Conservation (phyloP, 2,797 vertebrate species). For the Rhinichthys osculus region DNA sequence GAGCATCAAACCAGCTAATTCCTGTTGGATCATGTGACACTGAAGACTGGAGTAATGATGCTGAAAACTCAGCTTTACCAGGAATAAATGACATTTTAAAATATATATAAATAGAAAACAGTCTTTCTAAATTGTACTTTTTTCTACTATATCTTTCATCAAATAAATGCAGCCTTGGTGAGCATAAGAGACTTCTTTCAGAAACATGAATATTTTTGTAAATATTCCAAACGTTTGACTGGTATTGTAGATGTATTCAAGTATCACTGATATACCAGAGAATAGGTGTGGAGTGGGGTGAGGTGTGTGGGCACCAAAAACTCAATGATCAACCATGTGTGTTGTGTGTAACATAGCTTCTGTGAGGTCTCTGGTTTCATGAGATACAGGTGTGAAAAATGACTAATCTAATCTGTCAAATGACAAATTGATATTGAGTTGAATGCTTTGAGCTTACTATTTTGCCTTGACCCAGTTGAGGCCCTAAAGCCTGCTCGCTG, state of each 20-base stretch:
- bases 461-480: slow-evolving; percentile 56
- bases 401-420: not conserved
- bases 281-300: not conserved
- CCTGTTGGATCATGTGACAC: too few species aligned
- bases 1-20: not conserved
- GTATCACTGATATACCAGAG: not conserved
- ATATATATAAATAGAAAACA: not conserved
- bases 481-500: slow-evolving; percentile 28
- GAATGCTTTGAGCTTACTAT: slow-evolving; percentile 40
- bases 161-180: not conserved
- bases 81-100: not conserved
- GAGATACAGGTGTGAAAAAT: slow-evolving; percentile 31
- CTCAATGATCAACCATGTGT: not conserved
- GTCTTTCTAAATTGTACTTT: not conserved
- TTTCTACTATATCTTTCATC: not conserved
- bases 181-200: not conserved
- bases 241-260: not conserved
- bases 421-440: slow-evolving; percentile 10
- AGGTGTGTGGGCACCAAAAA: not conserved
- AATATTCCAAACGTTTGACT: not conserved
- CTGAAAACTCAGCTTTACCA: too few species aligned
- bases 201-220: not conserved
- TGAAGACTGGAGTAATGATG: too few species aligned
- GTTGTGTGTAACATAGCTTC: not conserved
- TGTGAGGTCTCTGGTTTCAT: not conserved